Evolutionary conservation across 2,113 vertebrate species (phyloP), one percentile per base, ranked within the genome.

Genomic region (Ursus arctos): DNA sequence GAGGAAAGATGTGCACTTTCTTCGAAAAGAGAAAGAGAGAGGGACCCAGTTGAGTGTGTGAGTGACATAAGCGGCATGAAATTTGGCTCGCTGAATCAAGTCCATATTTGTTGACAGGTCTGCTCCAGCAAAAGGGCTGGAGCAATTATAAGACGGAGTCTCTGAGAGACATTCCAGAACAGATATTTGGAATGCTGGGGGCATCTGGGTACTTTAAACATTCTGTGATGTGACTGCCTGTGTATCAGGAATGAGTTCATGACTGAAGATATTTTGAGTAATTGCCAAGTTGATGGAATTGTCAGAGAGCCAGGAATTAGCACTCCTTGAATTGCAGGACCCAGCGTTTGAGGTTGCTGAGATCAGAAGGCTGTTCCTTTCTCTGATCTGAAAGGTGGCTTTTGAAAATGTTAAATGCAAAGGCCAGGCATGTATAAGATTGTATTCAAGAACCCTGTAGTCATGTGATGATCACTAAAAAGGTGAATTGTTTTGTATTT

Each of bases 211-310:
- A 94, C 97, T 99, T 99, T 97, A 96, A 96, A 98, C 95, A 88
- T 80, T 88, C 95, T 96, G 95, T 97, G 91, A 95, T 95, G 90
- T 98, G 98, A 98, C 94, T 98, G 91, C 61, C 53, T 97, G 91
- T 98, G 91, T 98, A 98, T 98, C 97, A 97, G 93, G 97, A 98
- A 98, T 99, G 98, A 98, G 96, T 97, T 99, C 96, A 98, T 98
- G 94, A 99, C 97, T 98, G 98, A 92, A 93, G 76, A 77, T 79
- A 85, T 84, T 94, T 49, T 88, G 94, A 97, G 33, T 90, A 92
- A 97, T 97, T 97, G 97, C 98, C 98, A 98, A 93, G 90, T 95
- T 96, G 80, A 97, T 97, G 92, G 90, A 96, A 95, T 98, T 98
- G 88, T 98, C 96, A 98, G 98, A 98, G 82, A 94, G 95, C 40